These are phyloP conservation scores for Aurelia sp. DNA, from an alignment of 30 jellyfish, hydroid and myxozoan species.

Conservation along the genomic window DNA sequence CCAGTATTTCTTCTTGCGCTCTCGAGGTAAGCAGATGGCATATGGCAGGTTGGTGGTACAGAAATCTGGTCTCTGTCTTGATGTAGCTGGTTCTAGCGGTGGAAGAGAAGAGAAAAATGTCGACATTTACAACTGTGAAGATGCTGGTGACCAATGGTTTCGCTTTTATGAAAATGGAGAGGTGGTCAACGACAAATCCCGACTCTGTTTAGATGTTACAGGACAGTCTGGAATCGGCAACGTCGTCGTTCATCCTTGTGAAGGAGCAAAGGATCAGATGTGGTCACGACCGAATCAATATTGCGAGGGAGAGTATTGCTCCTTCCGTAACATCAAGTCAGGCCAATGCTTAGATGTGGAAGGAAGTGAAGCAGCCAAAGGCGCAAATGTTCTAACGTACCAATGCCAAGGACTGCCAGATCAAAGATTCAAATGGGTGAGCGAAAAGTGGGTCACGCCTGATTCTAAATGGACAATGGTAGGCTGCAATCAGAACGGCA, in stretches of 20 bases:
- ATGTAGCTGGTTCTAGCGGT: too few relatives aligned
- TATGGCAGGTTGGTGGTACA: too few relatives aligned
- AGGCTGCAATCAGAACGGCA: conserved; percentile 57
- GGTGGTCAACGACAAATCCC: too few relatives aligned
- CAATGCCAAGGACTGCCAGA: conserved; percentile 59
- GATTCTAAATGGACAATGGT: conserved; percentile 50
- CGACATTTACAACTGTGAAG: too few relatives aligned
- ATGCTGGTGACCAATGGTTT: too few relatives aligned
- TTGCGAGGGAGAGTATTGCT: conserved; percentile 37
- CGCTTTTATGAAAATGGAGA: too few relatives aligned
- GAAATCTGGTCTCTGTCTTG: too few relatives aligned
- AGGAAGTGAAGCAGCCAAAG: conserved; percentile 47
- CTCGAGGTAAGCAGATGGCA: too few relatives aligned
- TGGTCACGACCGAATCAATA: conserved; percentile 27
- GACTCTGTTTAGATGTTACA: too few relatives aligned
- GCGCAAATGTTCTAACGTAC: conserved; percentile 9
- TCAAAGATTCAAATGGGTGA: conserved; percentile 50
- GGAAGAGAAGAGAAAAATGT: too few relatives aligned
- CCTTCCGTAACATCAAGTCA: conserved; percentile 44
- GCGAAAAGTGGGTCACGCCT: conserved; percentile 57
- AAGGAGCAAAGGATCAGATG: conserved; percentile 47
- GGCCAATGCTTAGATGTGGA: conserved; percentile 43
- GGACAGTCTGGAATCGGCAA: too few relatives aligned
- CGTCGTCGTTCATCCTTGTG: conserved; percentile 1
- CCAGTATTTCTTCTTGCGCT: too few relatives aligned